Evolutionary conservation across 1,140 invertebrate species (phyloP), one percentile per base, ranked within the genome.

Genomic region (Phymastichus coffea): DNA sequence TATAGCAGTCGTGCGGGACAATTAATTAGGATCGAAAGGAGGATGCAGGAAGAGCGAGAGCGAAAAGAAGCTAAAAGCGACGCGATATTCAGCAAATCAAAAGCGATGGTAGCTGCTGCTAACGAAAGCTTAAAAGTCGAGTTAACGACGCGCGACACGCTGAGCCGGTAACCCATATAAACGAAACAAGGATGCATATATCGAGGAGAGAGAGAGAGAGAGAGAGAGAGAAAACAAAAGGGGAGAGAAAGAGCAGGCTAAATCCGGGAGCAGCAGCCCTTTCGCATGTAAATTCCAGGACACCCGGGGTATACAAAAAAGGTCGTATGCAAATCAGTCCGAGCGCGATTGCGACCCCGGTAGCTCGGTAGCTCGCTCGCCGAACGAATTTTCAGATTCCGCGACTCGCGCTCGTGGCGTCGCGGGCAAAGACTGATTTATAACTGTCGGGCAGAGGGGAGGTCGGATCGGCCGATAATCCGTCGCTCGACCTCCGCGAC

Each of bases 241-340:
- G 28, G 22, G 37, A 30, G 63, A 61, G 61, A 55, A 67, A 35
- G 17, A n/a, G 22, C 28, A 30, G 63, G 61, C 58, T 54, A 67
- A 68, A 64, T 67, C 64, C 54, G 58, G 60, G 65, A 71, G 66
- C 69, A 66, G 12, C 6, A 33, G 71, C 70, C 72, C 73, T 71
- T 73, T 73, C 70, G 69, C 71, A 75, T 75, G 73, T 68, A 75
- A 75, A 75, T 74, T 63, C 61, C 30, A 53, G 69, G 61, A 74
- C 73, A 75, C 72, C 73, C 73, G 73, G 72, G 71, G 68, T 57
- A 66, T 3, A 49, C 23, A 54, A 35, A 55, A 74, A 75, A 71
- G 72, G 69, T 64, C 71, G 65, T 68, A 75, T 75, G 73, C 71
- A 73, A 75, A 75, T 74, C 63, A 60, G 54, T 51, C 60, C 62